These are phyloP conservation scores for Myotis pilosus DNA, from an alignment of 2,797 vertebrate species.

Conservation along the genomic window DNA sequence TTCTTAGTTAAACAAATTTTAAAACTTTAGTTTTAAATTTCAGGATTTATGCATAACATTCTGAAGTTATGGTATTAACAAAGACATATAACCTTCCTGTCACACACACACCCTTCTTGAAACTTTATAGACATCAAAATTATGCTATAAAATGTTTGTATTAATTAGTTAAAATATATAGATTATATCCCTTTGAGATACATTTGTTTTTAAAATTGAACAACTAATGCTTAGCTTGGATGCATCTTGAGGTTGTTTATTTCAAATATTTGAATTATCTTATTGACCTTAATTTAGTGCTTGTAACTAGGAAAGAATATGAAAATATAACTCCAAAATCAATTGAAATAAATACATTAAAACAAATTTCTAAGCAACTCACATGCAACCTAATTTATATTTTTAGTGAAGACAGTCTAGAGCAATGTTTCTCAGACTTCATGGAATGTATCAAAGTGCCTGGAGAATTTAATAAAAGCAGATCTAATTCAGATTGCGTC, in stretches of 20 bases:
- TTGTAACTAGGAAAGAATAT: slow-evolving; percentile 35
- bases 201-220: slow-evolving; percentile 56
- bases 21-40: slow-evolving; percentile 55
- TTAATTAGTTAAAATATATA: slow-evolving; percentile 29
- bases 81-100: not conserved
- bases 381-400: not conserved
- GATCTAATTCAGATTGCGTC: not conserved
- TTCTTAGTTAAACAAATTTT: slow-evolving; percentile 26
- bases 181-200: slow-evolving; percentile 45
- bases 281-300: not conserved
- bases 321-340: not conserved
- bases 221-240: not conserved
- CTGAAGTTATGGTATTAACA: slow-evolving; percentile 2
- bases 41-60: not conserved
- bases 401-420: not conserved
- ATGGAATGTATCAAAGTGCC: not conserved
- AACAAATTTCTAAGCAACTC: not conserved
- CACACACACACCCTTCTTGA: not conserved
- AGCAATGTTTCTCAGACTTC: not conserved
- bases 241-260: not conserved
- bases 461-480: not conserved
- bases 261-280: slow-evolving; percentile 22
- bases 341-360: not conserved
- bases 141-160: not conserved
- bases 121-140: slow-evolving; percentile 29